Evolutionary conservation across 1,140 invertebrate genomes (phyloP).

Genomic region (Drosophila bocqueti): DNA sequence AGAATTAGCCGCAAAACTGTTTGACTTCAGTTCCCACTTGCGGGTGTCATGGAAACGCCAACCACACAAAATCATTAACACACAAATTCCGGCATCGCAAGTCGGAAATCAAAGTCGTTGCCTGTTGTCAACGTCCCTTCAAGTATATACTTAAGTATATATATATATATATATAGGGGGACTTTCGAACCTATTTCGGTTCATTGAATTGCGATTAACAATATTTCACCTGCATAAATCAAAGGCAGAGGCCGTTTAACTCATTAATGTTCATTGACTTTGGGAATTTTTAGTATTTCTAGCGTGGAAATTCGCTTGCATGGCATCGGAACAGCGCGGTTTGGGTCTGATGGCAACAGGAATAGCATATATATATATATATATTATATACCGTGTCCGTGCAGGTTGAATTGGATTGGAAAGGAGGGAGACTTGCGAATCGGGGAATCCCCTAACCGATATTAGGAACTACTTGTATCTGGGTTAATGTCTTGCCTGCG

Average conservation of each 20-base stretch:
- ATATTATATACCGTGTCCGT: neutral
- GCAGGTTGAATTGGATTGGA: neutral
- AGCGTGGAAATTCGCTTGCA: constrained; percentile 18
- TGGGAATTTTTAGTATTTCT: constrained; percentile 1
- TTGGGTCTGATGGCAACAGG: constrained; percentile 18
- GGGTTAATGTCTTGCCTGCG: constrained; percentile 9
- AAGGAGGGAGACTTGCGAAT: neutral
- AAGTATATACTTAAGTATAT: neutral
- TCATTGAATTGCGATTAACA: constrained; percentile 50
- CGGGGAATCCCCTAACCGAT: constrained; percentile 5
- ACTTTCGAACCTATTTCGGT: constrained; percentile 37
- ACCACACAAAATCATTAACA: constrained; percentile 60
- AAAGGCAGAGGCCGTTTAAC: constrained; percentile 38
- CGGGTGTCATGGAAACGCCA: constrained; percentile 45
- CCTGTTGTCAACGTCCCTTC: constrained; percentile 25
- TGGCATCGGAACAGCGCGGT: neutral
- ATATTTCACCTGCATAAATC: constrained; percentile 49
- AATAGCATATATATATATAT: constrained; percentile 2
- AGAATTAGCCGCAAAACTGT: constrained; percentile 47
- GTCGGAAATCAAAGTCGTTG: constrained; percentile 37
- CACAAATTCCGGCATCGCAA: constrained; percentile 43
- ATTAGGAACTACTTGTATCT: constrained; percentile 21
- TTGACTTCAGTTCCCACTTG: constrained; percentile 28
- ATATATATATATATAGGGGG: neutral
- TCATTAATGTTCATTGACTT: constrained; percentile 55